Percentiles rank a stretch among this genome's conserved stretches.
Conservation (phyloP, 1,140 invertebrate genomes). For the Caerostris darwini region DNA sequence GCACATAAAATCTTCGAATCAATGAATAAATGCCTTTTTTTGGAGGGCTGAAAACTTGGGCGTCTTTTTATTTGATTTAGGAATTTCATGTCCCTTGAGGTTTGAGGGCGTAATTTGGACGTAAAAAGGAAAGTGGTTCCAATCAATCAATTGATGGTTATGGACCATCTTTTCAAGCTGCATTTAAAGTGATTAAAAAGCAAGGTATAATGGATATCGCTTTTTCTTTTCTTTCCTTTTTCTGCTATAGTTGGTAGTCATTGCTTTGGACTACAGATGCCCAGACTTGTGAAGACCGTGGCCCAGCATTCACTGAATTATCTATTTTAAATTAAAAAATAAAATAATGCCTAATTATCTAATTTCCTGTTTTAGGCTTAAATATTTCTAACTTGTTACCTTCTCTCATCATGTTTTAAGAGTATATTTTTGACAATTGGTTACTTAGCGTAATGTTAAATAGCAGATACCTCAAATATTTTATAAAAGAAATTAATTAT, state of each 20-base stretch:
- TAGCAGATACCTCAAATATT: no score
- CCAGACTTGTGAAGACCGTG: no score
- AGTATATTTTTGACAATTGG: no score
- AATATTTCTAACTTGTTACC: no score
- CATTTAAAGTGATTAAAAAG: not conserved
- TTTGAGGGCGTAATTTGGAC: not conserved
- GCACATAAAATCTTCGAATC: slow-evolving; percentile 17
- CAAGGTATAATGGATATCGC: not conserved
- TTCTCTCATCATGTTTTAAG: no score
- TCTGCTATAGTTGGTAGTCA: not conserved
- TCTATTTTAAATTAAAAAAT: no score
- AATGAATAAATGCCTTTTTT: not conserved
- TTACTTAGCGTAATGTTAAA: no score
- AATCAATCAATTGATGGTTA: not conserved
- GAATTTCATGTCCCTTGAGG: not conserved
- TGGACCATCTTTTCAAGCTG: not conserved
- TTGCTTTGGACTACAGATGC: no score
- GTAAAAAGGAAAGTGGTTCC: not conserved
- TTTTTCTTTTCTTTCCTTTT: not conserved
- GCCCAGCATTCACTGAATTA: no score
- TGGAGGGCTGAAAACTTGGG: not conserved
- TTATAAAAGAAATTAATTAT: no score
- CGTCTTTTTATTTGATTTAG: not conserved
- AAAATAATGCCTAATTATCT: no score
- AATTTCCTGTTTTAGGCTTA: no score